Percentiles rank a stretch among this genome's conserved stretches.
These are phyloP conservation scores for Ptychobarbus kaznakovi DNA, from an alignment of 2,797 vertebrate genomes.

Conservation along the genomic window DNA sequence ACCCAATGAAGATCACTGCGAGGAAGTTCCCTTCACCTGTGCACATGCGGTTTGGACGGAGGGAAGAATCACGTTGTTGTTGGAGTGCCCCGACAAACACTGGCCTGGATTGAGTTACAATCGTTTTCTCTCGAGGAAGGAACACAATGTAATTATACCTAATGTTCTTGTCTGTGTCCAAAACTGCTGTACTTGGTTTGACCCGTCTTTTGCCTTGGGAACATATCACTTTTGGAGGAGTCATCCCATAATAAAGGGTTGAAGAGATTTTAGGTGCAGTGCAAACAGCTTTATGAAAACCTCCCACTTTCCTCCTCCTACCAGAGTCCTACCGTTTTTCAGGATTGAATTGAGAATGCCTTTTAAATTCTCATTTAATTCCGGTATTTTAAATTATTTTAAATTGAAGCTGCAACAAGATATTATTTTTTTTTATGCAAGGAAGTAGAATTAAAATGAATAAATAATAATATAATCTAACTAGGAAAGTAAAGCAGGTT, in stretches of 20 bases:
- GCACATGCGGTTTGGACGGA: conserved; percentile 63
- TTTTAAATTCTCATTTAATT: neutral
- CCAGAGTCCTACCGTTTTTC: neutral
- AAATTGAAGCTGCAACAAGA: neutral
- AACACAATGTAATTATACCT: conserved; percentile 28
- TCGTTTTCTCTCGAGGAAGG: conserved; percentile 36
- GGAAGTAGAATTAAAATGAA: neutral
- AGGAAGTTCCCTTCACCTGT: conserved; percentile 69
- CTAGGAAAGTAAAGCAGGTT: neutral
- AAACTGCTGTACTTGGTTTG: conserved; percentile 16
- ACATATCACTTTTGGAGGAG: neutral
- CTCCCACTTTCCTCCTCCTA: neutral
- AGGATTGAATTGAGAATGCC: neutral
- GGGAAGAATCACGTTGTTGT: conserved; percentile 30
- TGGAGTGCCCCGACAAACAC: conserved; percentile 24
- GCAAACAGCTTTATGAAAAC: neutral
- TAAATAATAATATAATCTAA: neutral
- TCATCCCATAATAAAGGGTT: neutral
- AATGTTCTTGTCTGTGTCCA: conserved; percentile 20
- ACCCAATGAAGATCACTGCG: conserved; percentile 65
- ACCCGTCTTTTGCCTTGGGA: neutral
- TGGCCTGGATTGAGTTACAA: conserved; percentile 33
- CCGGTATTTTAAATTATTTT: neutral
- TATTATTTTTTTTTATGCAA: neutral
- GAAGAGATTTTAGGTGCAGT: neutral